These are phyloP conservation scores for Empis livida DNA, from an alignment of 2,888 invertebrate genomes.

Conservation along the genomic window DNA sequence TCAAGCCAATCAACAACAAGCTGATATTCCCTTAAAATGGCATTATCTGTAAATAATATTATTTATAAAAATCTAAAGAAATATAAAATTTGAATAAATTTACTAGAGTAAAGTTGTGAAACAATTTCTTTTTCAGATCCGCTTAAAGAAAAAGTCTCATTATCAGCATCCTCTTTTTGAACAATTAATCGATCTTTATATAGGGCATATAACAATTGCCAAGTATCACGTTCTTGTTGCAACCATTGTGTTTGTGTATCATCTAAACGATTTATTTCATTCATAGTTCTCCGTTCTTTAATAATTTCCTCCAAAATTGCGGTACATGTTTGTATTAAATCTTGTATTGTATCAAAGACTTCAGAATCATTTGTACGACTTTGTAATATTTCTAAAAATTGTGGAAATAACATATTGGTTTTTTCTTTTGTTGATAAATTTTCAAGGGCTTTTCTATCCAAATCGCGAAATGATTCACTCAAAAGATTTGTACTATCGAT, in stretches of 20 bases:
- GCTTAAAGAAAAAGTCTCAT: constrained; percentile 33
- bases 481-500: neutral
- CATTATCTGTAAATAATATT: constrained; percentile 31
- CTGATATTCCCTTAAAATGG: constrained; percentile 56
- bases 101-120: constrained; percentile 34
- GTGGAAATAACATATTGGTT: constrained; percentile 25
- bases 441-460: neutral
- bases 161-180: constrained; percentile 26
- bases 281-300: constrained; percentile 2
- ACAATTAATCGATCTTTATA: constrained; percentile 62
- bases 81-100: constrained; percentile 21
- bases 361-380: constrained; percentile 21
- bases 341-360: constrained; percentile 15
- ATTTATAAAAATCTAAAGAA: constrained; percentile 26
- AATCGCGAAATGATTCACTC: neutral
- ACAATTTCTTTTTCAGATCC: constrained; percentile 41
- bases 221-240: constrained; percentile 75
- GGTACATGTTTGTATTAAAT: constrained; percentile 13
- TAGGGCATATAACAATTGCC: constrained; percentile 70
- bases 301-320: constrained; percentile 13
- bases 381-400: constrained; percentile 32
- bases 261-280: constrained; percentile 3
- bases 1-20: constrained; percentile 89
- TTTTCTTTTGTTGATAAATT: constrained; percentile 18
- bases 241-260: constrained; percentile 39